Base-by-base conservation (phyloP, 2,888 invertebrate genomes). In the Lissocephala sabroskyi region DNA sequence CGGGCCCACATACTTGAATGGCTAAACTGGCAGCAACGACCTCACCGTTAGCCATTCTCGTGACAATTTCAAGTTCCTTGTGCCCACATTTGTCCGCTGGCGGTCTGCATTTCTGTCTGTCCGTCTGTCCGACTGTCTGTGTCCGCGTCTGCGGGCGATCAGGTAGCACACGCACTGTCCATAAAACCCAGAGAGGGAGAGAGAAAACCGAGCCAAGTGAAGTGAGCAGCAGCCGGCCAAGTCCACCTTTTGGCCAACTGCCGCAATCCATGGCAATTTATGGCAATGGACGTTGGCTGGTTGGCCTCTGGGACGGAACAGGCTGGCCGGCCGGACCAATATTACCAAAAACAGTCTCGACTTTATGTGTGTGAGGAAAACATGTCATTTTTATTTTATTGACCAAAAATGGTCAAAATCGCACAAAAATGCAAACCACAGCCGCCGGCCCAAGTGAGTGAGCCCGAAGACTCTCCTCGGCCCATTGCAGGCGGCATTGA, bases 351-450 rank as follows among this genome's bases (percentile, higher is more conserved):
- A 75, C 62, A 66, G 76, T 70, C 63, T 59, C 45, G 61, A 60
- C 35, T 35, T 11, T 30, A 60, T 70, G 61, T 64, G 59, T 65
- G 71, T 80, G 79, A 78, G 79, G 67, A 71, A 78, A 71, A 71
- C 68, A 71, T 78, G 71, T 71, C 79, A 78, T 71, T 71, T 71
- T 78, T 78, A 64, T 75, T 66, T 71, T 65, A 62, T 62, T 78
- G 74, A 56, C 79, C 68, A 76, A 77, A 78, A 63, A 66, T 74
- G 77, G 74, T 54, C 62, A 67, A 55, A 61, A 52, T 41, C 58
- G 44, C 43, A 35, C 49, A 57, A 57, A 63, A 65, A 56, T 50
- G 7, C 23, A 23, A 23, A 23, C 23, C 23, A 23, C 3, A 23
- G 7, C 23, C 23, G n/a, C n/a, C 29, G 29, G 29, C 33, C 13